Base-by-base conservation (phyloP, 1,140 invertebrate species). In the Plutomurus gul region DNA sequence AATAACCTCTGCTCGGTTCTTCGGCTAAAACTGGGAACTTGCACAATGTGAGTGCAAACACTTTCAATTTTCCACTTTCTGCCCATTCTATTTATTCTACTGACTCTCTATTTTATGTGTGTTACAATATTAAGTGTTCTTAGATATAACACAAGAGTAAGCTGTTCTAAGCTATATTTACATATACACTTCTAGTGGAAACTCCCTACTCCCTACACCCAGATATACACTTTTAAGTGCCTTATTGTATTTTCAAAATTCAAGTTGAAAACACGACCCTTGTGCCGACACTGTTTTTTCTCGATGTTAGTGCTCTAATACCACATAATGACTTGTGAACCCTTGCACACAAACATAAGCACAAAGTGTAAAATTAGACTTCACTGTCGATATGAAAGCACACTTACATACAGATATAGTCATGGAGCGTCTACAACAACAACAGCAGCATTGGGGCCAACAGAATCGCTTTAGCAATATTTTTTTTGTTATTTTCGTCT, bases 1-100 rank as follows among this genome's bases (percentile, higher is more conserved):
- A 78, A 78, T 78, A 78, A 60, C 70, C 40, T 56, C 46, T 18
- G 30, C 77, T 56, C 46, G 46, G 20, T 18, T 73, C 30, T 43
- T 70, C 43, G 37, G 36, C 27, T 30, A 65, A 65, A 65, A 65
- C 56, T 65, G 25, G 56, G 56, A 65, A 30, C 56, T 65, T 65
- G 36, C 56, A 65, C 56, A 65, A 65, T 65, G 56, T 65, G 27
- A 65, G 56, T 65, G 56, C 56, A 65, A 65, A 65, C 56, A 65
- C 56, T 65, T 49, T 65, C 56, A 65, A 65, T 78, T 22, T 74
- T 78, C 75, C 43, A 25, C 13, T 74, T 74, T 74, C 37, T 36
- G 4, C 20, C 49, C 60, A 20, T 78, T 37, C 39, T 74, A 47
- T 74, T 18, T 73, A 8, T 46, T 27, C 72, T 47, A 30, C 13